Evolutionary conservation across 2,797 vertebrate genomes (phyloP), one percentile per base, ranked within the genome.

Genomic region (Sebastes trivittatus): DNA sequence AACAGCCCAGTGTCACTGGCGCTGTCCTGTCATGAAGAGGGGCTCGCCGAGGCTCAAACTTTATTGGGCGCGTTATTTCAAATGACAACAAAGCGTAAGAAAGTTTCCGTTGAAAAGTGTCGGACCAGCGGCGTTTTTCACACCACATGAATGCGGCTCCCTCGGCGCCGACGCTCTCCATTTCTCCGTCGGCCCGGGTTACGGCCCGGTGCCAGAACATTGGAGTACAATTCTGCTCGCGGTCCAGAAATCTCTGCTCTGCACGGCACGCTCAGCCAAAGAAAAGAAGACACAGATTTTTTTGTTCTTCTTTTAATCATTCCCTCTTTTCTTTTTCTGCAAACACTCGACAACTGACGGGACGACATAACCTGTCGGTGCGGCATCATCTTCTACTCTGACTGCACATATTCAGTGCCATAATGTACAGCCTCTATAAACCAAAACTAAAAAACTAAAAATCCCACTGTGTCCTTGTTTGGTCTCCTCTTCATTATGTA

Each of bases 81-180:
- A 90, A 91, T 29, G 81, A 90, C 87, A 89, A 82, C 78, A 77
- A 72, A 75, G 72, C 36, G 32, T 30, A 63, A 68, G 64, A 80
- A 85, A 87, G 78, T 83, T 84, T 91, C 80, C 61, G 66, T 49
- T 72, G 60, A 80, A 85, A 38, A 70, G 89, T 20, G 75, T 80
- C 73, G 5, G 64, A 78, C 46, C 76, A 60, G 75, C 73, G 42
- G 80, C 34, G 83, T 86, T 88, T 89, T 80, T 87, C 91, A 86
- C 86, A 85, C 81, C 80, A 83, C 81, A 88, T 90, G 89, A 92
- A 90, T 85, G 78, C 34, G 63, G 72, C 80, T 91, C 84, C 83
- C 82, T 64, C 82, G 58, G 91, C 63, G 52, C 80, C 82, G 78
- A 65, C 86, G 52, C 87, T 83, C 79, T 82, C 87, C 62, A 27